A percentile compares a stretch with the other conserved stretches of the same genome.
phyloP scores from a whole-genome alignment of 2,113 vertebrate genomes.

The Bubalus kerabau region DNA sequence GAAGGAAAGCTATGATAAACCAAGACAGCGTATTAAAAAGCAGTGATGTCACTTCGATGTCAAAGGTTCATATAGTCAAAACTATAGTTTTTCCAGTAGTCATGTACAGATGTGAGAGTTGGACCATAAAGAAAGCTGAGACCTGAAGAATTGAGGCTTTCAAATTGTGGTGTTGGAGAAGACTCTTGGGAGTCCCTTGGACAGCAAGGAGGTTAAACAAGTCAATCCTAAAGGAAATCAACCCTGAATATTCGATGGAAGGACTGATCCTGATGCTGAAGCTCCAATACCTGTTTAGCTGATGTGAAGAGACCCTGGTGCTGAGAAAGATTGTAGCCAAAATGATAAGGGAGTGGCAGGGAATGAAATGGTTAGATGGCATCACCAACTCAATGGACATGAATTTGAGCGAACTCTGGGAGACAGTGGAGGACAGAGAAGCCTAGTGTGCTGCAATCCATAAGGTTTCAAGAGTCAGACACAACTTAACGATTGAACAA shows the following conservation, averaged over 20 bases:
- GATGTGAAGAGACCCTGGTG: not conserved
- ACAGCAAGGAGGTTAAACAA: not conserved
- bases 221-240: not conserved
- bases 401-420: not conserved
- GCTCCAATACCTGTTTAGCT: not conserved
- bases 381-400: not conserved
- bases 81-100: not conserved
- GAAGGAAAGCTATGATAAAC: not conserved
- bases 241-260: not conserved
- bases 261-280: not conserved
- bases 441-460: not conserved
- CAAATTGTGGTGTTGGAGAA: not conserved
- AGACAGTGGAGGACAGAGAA: not conserved
- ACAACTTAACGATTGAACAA: not conserved
- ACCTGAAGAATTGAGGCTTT: not conserved
- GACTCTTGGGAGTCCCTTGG: not conserved
- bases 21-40: not conserved
- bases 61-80: not conserved
- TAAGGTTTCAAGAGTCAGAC: not conserved
- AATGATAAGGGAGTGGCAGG: not conserved
- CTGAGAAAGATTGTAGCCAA: not conserved
- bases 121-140: not conserved
- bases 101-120: not conserved
- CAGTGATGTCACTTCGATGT: fast-evolving
- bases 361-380: not conserved